A percentile compares a stretch with the other conserved stretches of the same genome.
These are phyloP conservation scores for Pyrocephalus nanus DNA, from an alignment of 2,797 vertebrate species.

Conservation along the genomic window DNA sequence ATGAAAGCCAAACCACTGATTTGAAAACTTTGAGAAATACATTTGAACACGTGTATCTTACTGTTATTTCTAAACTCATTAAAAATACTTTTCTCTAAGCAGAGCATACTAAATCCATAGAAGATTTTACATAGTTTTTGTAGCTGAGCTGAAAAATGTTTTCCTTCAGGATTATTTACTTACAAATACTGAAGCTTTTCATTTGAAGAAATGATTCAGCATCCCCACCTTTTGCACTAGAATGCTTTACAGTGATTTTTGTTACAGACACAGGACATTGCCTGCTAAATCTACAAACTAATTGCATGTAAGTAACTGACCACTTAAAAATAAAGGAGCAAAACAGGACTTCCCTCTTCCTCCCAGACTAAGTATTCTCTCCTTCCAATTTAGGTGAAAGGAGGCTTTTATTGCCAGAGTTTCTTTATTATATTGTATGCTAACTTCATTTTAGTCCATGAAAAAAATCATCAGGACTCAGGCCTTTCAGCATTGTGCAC, in stretches of 20 bases:
- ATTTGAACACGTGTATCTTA: background rate
- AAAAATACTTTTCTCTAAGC: background rate
- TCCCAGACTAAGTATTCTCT: background rate
- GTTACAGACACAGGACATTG: background rate
- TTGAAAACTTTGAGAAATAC: background rate
- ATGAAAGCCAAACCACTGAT: background rate
- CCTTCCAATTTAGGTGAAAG: background rate
- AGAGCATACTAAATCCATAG: background rate
- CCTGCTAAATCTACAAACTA: background rate
- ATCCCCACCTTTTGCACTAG: background rate
- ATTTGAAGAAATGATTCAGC: background rate
- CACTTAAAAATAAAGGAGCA: background rate
- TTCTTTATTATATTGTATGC: background rate
- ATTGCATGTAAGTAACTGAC: background rate
- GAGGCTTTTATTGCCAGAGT: background rate
- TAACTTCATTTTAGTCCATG: background rate
- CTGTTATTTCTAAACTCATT: background rate
- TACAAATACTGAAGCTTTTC: background rate
- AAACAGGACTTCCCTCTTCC: background rate
- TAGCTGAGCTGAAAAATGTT: background rate
- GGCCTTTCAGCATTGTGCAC: background rate
- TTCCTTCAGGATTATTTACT: background rate
- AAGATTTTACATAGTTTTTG: background rate
- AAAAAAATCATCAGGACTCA: background rate
- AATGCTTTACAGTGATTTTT: background rate